Evolutionary conservation across 1,140 invertebrate species (phyloP), one percentile per base, ranked within the genome.

Genomic region (Diorhabda sublineata): DNA sequence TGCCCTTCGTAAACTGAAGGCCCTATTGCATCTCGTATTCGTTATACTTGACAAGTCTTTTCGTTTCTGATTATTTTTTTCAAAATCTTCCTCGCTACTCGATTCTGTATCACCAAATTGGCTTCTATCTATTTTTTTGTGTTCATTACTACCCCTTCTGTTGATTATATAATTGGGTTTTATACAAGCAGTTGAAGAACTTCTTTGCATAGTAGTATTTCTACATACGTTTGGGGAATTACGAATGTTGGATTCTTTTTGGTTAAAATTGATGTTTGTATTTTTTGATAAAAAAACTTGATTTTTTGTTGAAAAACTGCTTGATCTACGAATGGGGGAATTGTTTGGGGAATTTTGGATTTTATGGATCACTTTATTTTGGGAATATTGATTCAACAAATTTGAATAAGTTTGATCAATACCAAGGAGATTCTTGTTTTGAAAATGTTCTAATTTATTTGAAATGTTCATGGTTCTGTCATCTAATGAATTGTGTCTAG

Each of bases 11-110:
- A 78, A 77, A 64, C 75, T 77, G 58, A 87, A 82, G 2, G 84
- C 83, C 67, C 85, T 82, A 69, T 86, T 87, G 65, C 85, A 84
- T 42, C 85, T 81, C 11, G 85, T 86, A 60, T 84, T 86, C 4
- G 82, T 83, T 42, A 85, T 71, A 61, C 73, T 76, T n/a, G 71
- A 66, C 3, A 75, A 61, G 62, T 79, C 78, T 61, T 77, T 77
- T 42, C 75, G 76, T 68, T 79, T 80, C 6, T 73, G 66, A 6
- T 76, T 58, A 58, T 75, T 76, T 61, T 79, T 77, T 43, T 79
- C 76, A 57, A 77, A 75, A 67, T 81, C 80, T 45, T 81, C 80
- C 45, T 81, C 80, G 5, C 75, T 77, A 73, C 79, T 80, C 8
- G 80, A 79, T 58, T 81, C 80, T 0, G 79, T 81, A 61, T 80